A percentile compares a stretch with the other conserved stretches of the same genome.
phyloP scores from a whole-genome alignment of 1,140 invertebrate genomes.

The Pachypsylla venusta region DNA sequence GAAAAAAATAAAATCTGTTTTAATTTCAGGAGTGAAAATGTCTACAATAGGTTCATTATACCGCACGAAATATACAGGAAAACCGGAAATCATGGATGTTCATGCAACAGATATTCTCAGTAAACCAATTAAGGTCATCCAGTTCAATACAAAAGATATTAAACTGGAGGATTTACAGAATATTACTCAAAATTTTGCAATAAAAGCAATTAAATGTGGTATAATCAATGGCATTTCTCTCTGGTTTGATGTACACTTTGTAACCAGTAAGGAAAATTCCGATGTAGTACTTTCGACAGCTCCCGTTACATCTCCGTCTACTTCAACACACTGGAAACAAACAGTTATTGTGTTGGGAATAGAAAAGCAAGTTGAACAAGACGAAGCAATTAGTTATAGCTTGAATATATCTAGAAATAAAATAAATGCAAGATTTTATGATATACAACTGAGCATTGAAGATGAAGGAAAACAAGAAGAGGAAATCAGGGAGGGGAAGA shows the following conservation, averaged over 20 bases:
- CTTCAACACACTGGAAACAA: slow-evolving; percentile 94
- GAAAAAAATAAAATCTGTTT: too few relatives aligned
- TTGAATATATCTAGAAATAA: slow-evolving; percentile 38
- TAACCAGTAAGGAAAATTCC: slow-evolving; percentile 16
- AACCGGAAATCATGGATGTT: slow-evolving; percentile 30
- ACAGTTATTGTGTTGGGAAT: slow-evolving; percentile 49
- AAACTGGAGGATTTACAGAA: slow-evolving; percentile 24
- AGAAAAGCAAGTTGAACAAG: slow-evolving; percentile 28
- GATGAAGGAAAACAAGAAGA: slow-evolving; percentile 45
- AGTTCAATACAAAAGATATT: slow-evolving; percentile 29
- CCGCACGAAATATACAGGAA: slow-evolving; percentile 15
- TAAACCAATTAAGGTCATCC: slow-evolving; percentile 29
- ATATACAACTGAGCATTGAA: slow-evolving; percentile 48
- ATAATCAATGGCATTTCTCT: slow-evolving; percentile 51
- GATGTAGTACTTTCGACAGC: slow-evolving; percentile 51
- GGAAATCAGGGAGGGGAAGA: neutral
- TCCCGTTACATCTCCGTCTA: slow-evolving; percentile 37
- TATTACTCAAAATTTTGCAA: slow-evolving; percentile 29
- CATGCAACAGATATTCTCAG: slow-evolving; percentile 32
- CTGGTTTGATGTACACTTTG: slow-evolving; percentile 34
- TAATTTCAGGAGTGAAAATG: slow-evolving; percentile 21
- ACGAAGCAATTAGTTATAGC: slow-evolving; percentile 51
- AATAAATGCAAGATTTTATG: slow-evolving; percentile 40
- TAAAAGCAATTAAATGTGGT: slow-evolving; percentile 36
- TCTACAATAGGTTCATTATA: slow-evolving; percentile 17